Base-by-base conservation (phyloP, 2,888 invertebrate genomes). In the Mylabris sibirica region DNA sequence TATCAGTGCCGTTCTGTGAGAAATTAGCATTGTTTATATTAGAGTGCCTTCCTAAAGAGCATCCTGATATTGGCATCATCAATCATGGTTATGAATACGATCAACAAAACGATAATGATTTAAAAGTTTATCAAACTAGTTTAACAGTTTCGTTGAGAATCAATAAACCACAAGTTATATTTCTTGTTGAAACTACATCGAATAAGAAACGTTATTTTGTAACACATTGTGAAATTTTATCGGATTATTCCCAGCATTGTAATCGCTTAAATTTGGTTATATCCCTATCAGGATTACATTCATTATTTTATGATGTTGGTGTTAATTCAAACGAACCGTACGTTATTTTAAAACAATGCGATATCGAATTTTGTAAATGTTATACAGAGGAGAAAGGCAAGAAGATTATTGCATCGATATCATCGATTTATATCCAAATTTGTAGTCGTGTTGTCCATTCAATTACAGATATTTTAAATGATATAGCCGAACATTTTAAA, bases 81-180 rank as follows among this genome's bases (percentile, higher is more conserved):
- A 93, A 93, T 81, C 90, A 90, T 69, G 92, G 91, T 0, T 93
- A 92, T 77, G 90, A 92, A 60, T 89, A 89, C 5, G 91, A 91
- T n/a, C 79, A 78, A 68, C 74, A 73, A 9, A 76, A 83, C 0
- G 61, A 73, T 5, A 64, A 70, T 34, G 72, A 74, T 41, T 62
- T 63, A 22, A 70, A 69, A 64, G 57, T 64, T 5, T 67, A 68
- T 34, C 67, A 71, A 0, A 77, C 77, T 9, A 91, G 91, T 60
- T 84, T 93, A 34, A 90, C 92, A 1, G 85, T 94, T 73, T 92
- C 92, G 0, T 86, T 93, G 26, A 89, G 92, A 77, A 88, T 94
- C 76, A 90, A 93, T 35, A 90, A 92, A 79, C 94, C 94, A 0
- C 94, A 94, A 84, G 86, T 94, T 62, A 89, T 93, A 84, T 87